These are phyloP conservation scores for Ormia ochracea DNA, from an alignment of 2,888 invertebrate species.

Conservation along the genomic window DNA sequence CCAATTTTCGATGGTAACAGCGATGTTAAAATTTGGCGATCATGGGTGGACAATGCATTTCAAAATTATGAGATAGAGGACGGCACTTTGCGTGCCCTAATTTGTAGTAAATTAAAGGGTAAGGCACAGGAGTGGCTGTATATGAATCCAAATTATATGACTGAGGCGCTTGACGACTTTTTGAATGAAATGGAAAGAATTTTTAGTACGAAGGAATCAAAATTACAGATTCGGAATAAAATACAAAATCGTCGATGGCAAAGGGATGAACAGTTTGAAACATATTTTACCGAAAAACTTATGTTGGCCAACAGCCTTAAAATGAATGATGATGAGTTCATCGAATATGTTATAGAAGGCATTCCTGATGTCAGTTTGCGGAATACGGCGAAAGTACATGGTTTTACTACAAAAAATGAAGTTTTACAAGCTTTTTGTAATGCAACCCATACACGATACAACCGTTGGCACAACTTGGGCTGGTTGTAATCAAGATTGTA, in stretches of 20 bases:
- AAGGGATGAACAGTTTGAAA: constrained; percentile 8
- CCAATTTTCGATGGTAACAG: too few species aligned
- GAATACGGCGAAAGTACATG: not conserved
- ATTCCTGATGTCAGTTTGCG: constrained; percentile 12
- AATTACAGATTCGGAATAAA: constrained; percentile 11
- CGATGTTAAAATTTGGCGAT: too few species aligned
- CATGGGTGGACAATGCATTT: not conserved
- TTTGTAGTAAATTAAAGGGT: constrained; percentile 40
- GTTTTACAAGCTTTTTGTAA: not conserved
- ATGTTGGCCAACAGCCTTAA: constrained; percentile 11
- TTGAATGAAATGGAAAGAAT: not conserved
- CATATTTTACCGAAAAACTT: constrained; percentile 21
- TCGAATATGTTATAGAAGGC: constrained; percentile 23
- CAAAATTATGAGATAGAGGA: not conserved
- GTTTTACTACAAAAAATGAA: not conserved
- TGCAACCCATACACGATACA: too few species aligned
- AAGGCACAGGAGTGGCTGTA: constrained; percentile 38
- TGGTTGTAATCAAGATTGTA: too few species aligned
- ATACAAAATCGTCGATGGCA: constrained; percentile 32
- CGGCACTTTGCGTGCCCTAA: not conserved
- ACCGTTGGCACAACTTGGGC: too few species aligned
- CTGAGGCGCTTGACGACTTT: constrained; percentile 3
- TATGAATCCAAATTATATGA: constrained; percentile 11
- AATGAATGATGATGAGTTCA: constrained; percentile 35
- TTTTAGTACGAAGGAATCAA: constrained; percentile 29